These are phyloP conservation scores for Hippocampus mohnikei DNA, from an alignment of 2,113 vertebrate genomes.

Conservation along the genomic window DNA sequence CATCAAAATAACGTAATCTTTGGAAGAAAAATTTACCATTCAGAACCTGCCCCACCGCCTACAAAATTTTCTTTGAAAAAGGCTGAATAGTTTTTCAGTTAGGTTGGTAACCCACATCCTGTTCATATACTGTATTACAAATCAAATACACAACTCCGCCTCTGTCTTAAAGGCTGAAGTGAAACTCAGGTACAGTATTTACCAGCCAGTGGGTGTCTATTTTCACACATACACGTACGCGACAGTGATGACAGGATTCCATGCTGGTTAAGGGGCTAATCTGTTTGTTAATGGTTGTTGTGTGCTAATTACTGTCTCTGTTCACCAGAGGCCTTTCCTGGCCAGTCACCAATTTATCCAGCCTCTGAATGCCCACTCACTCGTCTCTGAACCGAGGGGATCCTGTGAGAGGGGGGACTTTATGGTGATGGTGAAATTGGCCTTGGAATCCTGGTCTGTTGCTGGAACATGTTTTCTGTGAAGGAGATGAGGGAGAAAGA, in stretches of 20 bases:
- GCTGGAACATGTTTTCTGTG: slow-evolving; percentile 33
- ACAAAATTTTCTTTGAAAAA: not conserved
- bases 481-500: slow-evolving; percentile 25
- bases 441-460: slow-evolving; percentile 55
- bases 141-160: not conserved
- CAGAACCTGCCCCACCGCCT: not conserved
- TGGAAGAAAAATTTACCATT: no score
- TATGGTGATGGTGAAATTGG: slow-evolving; percentile 49
- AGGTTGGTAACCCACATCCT: not conserved
- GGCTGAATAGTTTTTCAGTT: not conserved
- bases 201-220: slow-evolving; percentile 42
- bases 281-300: slow-evolving; percentile 94
- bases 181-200: slow-evolving; percentile 45
- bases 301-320: slow-evolving; percentile 94
- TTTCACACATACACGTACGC: slow-evolving; percentile 52
- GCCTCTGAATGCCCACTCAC: slow-evolving; percentile 66
- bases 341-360: slow-evolving; percentile 68
- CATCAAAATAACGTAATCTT: no score
- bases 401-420: slow-evolving; percentile 60
- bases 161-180: slow-evolving; percentile 25
- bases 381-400: slow-evolving; percentile 61
- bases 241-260: slow-evolving; percentile 81
- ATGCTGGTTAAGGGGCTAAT: slow-evolving; percentile 79
- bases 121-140: no score
- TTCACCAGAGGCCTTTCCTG: slow-evolving; percentile 66